phyloP scores from a whole-genome alignment of 2,888 invertebrate genomes.

The Drosophila kanekoi region DNA sequence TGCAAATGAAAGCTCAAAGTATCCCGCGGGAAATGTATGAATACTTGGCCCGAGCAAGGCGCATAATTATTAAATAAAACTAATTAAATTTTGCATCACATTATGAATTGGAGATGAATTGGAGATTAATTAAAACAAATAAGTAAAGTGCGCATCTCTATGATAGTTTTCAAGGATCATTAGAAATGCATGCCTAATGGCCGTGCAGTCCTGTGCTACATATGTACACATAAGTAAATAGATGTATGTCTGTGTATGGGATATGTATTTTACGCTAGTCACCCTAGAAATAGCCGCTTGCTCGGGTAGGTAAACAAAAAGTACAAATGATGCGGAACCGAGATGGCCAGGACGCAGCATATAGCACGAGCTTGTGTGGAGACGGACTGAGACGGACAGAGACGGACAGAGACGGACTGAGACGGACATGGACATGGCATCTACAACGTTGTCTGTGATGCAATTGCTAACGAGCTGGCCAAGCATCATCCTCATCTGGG shows the following conservation, averaged over 20 bases:
- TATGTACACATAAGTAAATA: not conserved
- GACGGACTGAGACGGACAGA: not conserved
- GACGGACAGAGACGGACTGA: slow-evolving; percentile 4
- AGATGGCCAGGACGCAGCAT: slow-evolving; percentile 14
- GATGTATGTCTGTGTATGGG: not conserved
- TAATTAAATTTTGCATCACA: not conserved
- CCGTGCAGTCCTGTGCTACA: not conserved
- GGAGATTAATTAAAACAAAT: not conserved
- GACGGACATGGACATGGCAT: slow-evolving; percentile 1
- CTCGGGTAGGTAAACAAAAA: slow-evolving; percentile 41
- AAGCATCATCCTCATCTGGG: slow-evolving; percentile 7
- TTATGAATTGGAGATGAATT: not conserved
- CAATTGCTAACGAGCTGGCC: slow-evolving; percentile 64
- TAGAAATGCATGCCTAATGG: slow-evolving; percentile 22
- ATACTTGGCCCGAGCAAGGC: no score
- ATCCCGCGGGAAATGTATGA: no score
- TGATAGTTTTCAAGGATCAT: slow-evolving; percentile 24
- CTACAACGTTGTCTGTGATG: slow-evolving; percentile 44
- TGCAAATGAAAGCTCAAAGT: no score
- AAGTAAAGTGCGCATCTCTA: slow-evolving; percentile 2
- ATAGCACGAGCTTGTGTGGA: not conserved
- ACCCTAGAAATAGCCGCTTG: slow-evolving; percentile 11
- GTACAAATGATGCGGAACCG: slow-evolving; percentile 52
- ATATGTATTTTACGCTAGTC: slow-evolving; percentile 27
- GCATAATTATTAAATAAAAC: no score